These are phyloP conservation scores for Gorsachius magnificus DNA, from an alignment of 2,797 vertebrate genomes.

Conservation along the genomic window DNA sequence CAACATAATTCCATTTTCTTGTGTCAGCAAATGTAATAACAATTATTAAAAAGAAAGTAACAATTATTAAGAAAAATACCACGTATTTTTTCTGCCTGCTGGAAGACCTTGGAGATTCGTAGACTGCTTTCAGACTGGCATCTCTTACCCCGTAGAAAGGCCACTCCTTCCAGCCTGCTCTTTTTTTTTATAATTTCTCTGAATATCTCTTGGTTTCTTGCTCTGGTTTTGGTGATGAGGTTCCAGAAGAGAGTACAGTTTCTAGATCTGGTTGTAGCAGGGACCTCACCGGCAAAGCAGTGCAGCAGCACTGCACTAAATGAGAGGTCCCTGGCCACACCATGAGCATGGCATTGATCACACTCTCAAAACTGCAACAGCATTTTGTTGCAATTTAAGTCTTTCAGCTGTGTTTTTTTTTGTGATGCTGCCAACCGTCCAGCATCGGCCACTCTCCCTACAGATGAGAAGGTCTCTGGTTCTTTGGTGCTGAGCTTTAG, in stretches of 20 bases:
- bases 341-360: rapidly evolving
- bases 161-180: neutral
- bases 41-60: neutral
- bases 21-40: too few species aligned
- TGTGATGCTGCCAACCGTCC: neutral
- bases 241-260: neutral
- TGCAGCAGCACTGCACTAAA: neutral
- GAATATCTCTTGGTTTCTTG: neutral
- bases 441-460: too few species aligned
- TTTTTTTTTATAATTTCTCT: neutral
- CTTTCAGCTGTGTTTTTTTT: neutral
- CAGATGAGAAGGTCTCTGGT: rapidly evolving
- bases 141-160: neutral
- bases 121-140: neutral
- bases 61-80: neutral
- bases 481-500: neutral
- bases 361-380: neutral
- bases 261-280: neutral
- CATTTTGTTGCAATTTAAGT: neutral
- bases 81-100: neutral
- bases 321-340: neutral
- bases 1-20: neutral
- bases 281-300: neutral
- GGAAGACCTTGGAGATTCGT: neutral
- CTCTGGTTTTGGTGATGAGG: neutral